Base-by-base conservation (phyloP, 2,113 vertebrate genomes). In the Paradisaea rubra region DNA sequence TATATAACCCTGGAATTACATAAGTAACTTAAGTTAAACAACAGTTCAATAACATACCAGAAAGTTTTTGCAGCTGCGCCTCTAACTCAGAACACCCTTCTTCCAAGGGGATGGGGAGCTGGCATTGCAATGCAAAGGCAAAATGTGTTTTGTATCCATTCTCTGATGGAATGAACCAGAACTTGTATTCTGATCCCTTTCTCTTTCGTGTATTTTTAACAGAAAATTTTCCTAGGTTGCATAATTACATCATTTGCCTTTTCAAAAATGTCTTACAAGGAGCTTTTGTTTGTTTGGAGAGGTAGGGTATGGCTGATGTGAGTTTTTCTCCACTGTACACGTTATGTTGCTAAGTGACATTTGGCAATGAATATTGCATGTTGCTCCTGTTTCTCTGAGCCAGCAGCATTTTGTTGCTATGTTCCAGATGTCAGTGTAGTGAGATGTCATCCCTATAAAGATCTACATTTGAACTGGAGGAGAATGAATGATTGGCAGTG, bases 371-470 rank as follows among this genome's bases (percentile, higher is more conserved):
- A 93, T 88, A 96, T 30, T 84, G 52, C 69, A 81, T 94, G 81
- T 89, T 94, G 81, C 72, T 96, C 52, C 66, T 87, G 42, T 89
- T 93, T 86, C 91, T 95, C 90, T 74, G 73, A 95, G 94, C 96
- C 94, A 95, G 84, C 72, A 94, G 81, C 69, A 86, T 92, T 96
- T 95, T 97, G 92, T 92, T 96, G 84, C 82, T 89, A 39, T 41
- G 33, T 95, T 95, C 92, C 94, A 97, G 94, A 96, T 96, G 97
- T 95, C 94, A 95, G 35, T 35, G n/a, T 88, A 96, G 86, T 91
- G 91, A 92, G 85, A 94, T 96, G 71, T 92, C 89, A 95, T 93
- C 53, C 42, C 66, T 83, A 20, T 60, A 93, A 97, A 72, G 84
- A 79, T 70, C 84, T 83, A 30, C 56, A 74, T 84, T 95, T 96